Evolutionary conservation across 1,140 invertebrate species (phyloP), one percentile per base, ranked within the genome.

Genomic region (Macrocentrus cingulum): DNA sequence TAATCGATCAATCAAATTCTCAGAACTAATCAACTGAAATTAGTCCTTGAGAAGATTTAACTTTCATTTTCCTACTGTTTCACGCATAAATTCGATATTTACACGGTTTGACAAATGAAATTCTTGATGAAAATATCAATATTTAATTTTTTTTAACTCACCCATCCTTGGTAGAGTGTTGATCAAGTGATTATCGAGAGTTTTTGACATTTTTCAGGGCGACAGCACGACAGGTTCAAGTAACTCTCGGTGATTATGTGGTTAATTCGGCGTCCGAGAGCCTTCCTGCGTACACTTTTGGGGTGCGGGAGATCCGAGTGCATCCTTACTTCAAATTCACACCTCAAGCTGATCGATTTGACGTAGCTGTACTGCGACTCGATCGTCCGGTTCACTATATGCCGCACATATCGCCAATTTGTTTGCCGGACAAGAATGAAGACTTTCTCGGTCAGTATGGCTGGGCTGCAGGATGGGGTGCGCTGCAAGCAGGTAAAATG

Each of bases 321-420:
- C 94, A 97, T 80, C 94, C 94, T 0, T 91, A 93, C 67, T 97
- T 97, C 79, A 95, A 95, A 75, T 97, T 97, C 68, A 97, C 94
- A 0, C 94, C 94, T 0, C 92, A 94, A 74, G 90, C 90, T 0
- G 88, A 91, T 67, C 50, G 94, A 39, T 96, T 92, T 68, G 95
- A 97, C 72, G 92, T 97, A 1, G 94, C 94, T 16, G 94, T 97
- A 2, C 80, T 97, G 56, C 86, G 90, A 44, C 76, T 97, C 63
- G 91, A 96, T 69, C 83, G 91, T 59, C 90, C 92, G 8, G 92
- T 95, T 15, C 89, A 91, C 69, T 87, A 93, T 62, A 89, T 94
- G 84, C 92, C 93, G 1, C 94, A 96, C 75, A 95, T 97, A 67
- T 88, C 91, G 20, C 94, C 94, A 32, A 95, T 97, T 64, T 97